Evolutionary conservation across 2,888 invertebrate species (phyloP), one percentile per base, ranked within the genome.

Genomic region (Tinea semifulvella): DNA sequence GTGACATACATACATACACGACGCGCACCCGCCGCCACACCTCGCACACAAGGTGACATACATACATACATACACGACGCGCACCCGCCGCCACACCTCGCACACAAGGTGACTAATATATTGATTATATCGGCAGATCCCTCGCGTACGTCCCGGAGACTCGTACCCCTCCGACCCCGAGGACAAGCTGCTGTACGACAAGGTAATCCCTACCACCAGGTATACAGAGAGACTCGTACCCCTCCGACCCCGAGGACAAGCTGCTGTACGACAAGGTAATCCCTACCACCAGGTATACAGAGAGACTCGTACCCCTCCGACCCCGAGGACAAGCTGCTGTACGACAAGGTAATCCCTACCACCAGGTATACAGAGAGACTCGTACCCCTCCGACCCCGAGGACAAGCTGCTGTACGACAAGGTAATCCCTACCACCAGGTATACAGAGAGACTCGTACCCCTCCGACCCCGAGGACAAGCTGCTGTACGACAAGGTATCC

Each of bases 21-120:
- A 99, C 79, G 98, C 98, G 43, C 98, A 98, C 73, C 95, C 96
- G 38, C 87, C 85, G 47, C 72, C 74, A 11, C 81, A 77, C 47
- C 75, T 83, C 48, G 52, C 57, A 6, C 63, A 75, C 36, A 77
- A 74, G 66, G 82, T 81, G n/a, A 31, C 27, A 40, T 45, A n/a
- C n/a, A n/a, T n/a, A n/a, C n/a, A n/a, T n/a, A n/a, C n/a, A n/a
- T n/a, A n/a, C n/a, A n/a, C 80, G 99, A 99, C 79, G 98, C 98
- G 43, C 98, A 98, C 73, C 95, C 96, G 38, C 87, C 85, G 47
- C 72, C 74, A 11, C 81, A 77, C 47, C 75, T 83, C 48, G 52
- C 57, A 6, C 63, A 75, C 36, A 77, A 74, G 66, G 82, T 81
- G n/a, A 31, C 27, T 45, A 50, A 42, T 31, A 45, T 51, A 45